Evolutionary conservation across 2,113 vertebrate genomes (phyloP).

Genomic region (Eclectus roratus): DNA sequence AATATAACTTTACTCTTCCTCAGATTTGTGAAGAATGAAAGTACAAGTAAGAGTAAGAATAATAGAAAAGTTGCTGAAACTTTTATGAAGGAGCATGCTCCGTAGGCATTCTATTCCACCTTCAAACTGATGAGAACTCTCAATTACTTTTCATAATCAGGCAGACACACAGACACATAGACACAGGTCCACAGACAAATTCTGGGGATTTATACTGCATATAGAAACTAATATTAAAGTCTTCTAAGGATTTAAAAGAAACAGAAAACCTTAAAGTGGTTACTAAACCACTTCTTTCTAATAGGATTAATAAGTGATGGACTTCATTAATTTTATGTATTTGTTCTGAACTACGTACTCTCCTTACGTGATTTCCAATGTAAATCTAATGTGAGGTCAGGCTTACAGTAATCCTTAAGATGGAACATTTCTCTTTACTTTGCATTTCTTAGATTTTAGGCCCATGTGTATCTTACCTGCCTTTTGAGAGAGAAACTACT

Average conservation of each 20-base stretch:
- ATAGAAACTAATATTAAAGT: neutral
- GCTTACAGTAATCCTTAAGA: neutral
- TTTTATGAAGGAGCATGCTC: neutral
- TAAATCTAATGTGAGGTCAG: neutral
- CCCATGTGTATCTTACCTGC: neutral
- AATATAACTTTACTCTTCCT: neutral
- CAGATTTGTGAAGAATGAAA: neutral
- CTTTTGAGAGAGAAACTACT: fast-evolving
- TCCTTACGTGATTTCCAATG: neutral
- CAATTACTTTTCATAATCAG: neutral
- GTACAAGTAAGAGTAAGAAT: neutral
- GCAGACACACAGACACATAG: neutral
- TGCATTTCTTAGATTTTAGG: neutral
- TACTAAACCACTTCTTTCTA: neutral
- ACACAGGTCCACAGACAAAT: neutral
- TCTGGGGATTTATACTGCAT: neutral
- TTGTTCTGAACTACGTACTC: neutral
- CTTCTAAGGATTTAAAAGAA: neutral
- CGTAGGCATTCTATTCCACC: neutral
- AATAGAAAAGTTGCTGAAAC: neutral
- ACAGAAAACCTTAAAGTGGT: neutral
- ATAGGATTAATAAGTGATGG: neutral
- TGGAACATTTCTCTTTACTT: neutral
- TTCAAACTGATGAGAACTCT: neutral
- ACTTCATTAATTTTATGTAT: constrained; percentile 42